Evolutionary conservation across 2,797 vertebrate species (phyloP).

Genomic region (Clarias platycephalus): DNA sequence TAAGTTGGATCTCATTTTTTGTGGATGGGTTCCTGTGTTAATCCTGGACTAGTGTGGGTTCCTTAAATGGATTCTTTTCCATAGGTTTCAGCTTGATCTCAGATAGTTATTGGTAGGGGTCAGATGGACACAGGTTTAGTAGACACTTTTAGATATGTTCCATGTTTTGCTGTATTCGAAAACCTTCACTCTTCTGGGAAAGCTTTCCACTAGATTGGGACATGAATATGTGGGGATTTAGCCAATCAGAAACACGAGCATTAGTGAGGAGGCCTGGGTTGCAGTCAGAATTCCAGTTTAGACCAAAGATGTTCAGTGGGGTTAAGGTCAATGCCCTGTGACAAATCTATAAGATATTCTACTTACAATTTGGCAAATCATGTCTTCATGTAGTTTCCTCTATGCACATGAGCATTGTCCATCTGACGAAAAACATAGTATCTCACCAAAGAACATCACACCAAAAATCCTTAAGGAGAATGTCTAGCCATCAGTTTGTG

Average conservation of each 20-base stretch:
- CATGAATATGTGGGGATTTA: background rate
- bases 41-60: background rate
- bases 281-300: background rate
- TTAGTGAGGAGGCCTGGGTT: background rate
- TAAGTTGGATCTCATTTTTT: background rate
- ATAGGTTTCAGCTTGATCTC: background rate
- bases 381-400: background rate
- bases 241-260: background rate
- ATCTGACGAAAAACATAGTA: too few relatives aligned
- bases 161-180: background rate
- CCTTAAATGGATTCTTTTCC: background rate
- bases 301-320: background rate
- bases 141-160: background rate
- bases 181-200: background rate
- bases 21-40: background rate
- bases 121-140: background rate
- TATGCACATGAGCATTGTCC: background rate
- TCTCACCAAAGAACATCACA: too few relatives aligned
- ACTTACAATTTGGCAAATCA: background rate
- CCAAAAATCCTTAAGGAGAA: too few relatives aligned
- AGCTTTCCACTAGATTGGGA: background rate
- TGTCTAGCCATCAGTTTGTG: too few relatives aligned
- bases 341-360: too few relatives aligned
- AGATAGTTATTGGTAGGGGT: background rate
- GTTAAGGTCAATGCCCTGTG: background rate